Percentiles rank a stretch among this genome's conserved stretches.
phyloP scores from a whole-genome alignment of 2,797 vertebrate species.

The Rhinoraja longicauda region DNA sequence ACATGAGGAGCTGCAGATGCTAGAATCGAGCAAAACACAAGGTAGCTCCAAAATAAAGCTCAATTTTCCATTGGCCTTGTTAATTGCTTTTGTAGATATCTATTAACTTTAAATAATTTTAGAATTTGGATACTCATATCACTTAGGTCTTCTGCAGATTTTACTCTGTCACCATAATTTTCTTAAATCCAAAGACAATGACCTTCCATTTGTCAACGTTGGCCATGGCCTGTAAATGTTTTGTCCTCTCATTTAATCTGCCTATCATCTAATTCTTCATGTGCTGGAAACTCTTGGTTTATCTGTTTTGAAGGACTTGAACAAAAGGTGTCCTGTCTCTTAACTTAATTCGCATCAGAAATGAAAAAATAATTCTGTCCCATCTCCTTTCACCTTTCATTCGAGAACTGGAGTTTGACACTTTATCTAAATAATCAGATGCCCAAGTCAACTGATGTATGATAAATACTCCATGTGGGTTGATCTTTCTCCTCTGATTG shows the following conservation, averaged over 20 bases:
- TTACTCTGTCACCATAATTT: background rate
- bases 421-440: background rate
- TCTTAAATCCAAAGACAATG: background rate
- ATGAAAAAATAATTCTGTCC: background rate
- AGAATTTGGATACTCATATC: background rate
- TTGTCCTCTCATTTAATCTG: background rate
- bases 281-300: background rate
- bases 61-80: background rate
- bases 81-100: background rate
- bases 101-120: background rate
- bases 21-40: too few species aligned
- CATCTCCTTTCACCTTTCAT: background rate
- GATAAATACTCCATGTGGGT: background rate
- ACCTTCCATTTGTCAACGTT: background rate
- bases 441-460: background rate
- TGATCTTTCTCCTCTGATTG: background rate
- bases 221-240: background rate
- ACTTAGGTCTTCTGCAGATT: background rate
- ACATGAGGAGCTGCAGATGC: too few species aligned
- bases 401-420: background rate
- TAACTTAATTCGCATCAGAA: background rate
- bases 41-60: background rate
- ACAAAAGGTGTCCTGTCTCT: background rate
- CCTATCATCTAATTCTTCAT: background rate
- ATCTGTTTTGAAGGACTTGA: background rate